Evolutionary conservation across 2,888 invertebrate genomes (phyloP), one percentile per base, ranked within the genome.

Genomic region (Molorchus minor): DNA sequence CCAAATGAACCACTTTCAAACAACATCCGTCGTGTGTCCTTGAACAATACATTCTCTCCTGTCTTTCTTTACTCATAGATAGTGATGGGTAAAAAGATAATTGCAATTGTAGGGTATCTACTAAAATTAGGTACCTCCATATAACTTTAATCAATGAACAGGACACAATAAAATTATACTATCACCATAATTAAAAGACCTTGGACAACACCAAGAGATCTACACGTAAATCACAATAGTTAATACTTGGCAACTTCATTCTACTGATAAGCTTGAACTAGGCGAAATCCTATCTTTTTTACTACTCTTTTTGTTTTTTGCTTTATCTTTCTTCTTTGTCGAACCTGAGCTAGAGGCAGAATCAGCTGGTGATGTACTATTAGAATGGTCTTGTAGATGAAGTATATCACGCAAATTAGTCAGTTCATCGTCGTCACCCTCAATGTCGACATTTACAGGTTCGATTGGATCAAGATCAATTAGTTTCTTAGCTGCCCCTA

Each of bases 341-440:
- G 77, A 75, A 45, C 73, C 75, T 5, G 78, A 78, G 49, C 72
- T 73, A 10, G 73, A 73, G 12, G 71, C 72, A 10, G 75, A 74
- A 61, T 75, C 74, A 62, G 77, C 75, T 5, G 79, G 79, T 17
- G 79, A 80, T 10, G 78, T 74, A 38, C 77, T 77, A 65, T 77
- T 78, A 15, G 78, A 75, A 62, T 77, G 73, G 56, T 80, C 79
- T 58, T 77, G 78, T 35, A 75, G 62, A 41, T 72, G 69, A 4
- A 79, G 62, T 38, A 78, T 71, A 63, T 79, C 78, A 35, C 76
- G 67, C 41, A 79, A 67, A 67, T 74, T 77, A 0, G 75, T 70
- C 17, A 77, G 61, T 59, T 79, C 79, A 51, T 79, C 79, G 45
- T 79, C 78, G 49, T 78, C 78, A 25, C 75, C 78, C 68, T 79